Percentiles rank a stretch among this genome's conserved stretches.
These are phyloP conservation scores for Ivindomyrus marchei DNA, from an alignment of 2,113 vertebrate species.

Conservation along the genomic window DNA sequence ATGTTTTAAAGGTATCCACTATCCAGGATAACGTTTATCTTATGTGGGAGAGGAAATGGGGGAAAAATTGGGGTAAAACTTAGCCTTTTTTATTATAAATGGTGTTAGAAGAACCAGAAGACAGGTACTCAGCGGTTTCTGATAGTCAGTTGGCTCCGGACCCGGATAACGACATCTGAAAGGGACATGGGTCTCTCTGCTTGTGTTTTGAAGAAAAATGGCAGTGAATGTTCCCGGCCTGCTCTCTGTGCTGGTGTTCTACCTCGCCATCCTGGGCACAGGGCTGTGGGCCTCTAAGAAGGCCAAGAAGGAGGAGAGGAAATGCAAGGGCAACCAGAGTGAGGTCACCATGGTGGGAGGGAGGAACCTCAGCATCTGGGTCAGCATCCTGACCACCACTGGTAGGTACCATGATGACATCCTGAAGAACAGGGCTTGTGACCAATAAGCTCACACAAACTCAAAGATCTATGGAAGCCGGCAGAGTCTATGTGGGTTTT, in stretches of 20 bases:
- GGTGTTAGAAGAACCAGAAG: background rate
- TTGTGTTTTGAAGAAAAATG: background rate
- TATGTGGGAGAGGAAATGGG: background rate
- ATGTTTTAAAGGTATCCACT: background rate
- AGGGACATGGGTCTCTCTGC: background rate
- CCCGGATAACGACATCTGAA: background rate
- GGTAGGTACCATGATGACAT: slow-evolving; percentile 34
- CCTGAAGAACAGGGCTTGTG: background rate
- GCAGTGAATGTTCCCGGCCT: slow-evolving; percentile 29
- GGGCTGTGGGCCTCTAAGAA: slow-evolving; percentile 72
- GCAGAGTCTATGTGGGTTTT: background rate
- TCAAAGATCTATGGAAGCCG: background rate
- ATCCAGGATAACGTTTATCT: background rate
- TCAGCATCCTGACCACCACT: slow-evolving; percentile 64
- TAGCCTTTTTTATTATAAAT: background rate
- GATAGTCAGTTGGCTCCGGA: background rate
- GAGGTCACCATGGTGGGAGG: slow-evolving; percentile 66
- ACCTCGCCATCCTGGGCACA: slow-evolving; percentile 49
- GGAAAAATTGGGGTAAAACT: too few species aligned
- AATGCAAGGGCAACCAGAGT: slow-evolving; percentile 41
- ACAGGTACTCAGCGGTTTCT: background rate
- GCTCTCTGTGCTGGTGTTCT: slow-evolving; percentile 56
- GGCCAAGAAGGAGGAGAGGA: slow-evolving; percentile 59
- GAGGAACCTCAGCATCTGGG: slow-evolving; percentile 61
- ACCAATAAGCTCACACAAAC: background rate